Base-by-base conservation (phyloP, 30 jellyfish, hydroid and myxozoan genomes). In the Mastigias papua region DNA sequence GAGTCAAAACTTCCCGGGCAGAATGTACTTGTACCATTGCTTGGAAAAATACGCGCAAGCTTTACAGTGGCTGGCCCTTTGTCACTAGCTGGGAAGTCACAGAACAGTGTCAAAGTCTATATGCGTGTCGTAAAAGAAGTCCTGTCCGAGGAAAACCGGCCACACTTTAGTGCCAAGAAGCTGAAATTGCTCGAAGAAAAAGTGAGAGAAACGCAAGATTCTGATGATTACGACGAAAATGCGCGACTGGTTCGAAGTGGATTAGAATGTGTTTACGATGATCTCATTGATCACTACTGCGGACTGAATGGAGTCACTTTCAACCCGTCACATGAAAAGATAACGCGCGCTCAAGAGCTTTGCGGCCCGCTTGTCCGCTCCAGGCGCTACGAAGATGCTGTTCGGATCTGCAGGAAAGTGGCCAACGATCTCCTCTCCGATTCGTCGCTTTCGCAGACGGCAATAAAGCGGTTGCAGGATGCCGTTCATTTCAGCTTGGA, bases 1-100 rank as follows among this genome's bases (percentile, higher is more conserved):
- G 62, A 69, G 21, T 11, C 31, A 8, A 32, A 37, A 33, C 11
- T 77, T 54, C 88, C 73, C 27, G 88, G 74, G 5, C 88, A 77
- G 22, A 2, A 77, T 57, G 77, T 57, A 21, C 30, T 77, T 1
- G 21, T 82, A 30, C 91, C 91, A 23, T 28, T 82, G 28, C 78
- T 86, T n/a, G 79, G 83, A 10, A 62, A 65, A 50, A 29, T 86
- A n/a, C 95, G 95, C 30, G 89, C 97, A 1, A 76, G 93, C 29
- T 80, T 89, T 35, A 34, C 97, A 11, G 76, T 89, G 19, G 97
- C 93, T 11, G 91, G 97, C 35, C 97, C 97, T 2, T 81, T 89
- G 50, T 67, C 76, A 25, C 67, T 67, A 0, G 90, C 92, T 33
- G 97, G 97, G 13, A 80, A 76, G 71, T 66, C 76, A 6, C 70